Base-by-base conservation (phyloP, 2,113 vertebrate genomes). In the Baryphthengus martii region DNA sequence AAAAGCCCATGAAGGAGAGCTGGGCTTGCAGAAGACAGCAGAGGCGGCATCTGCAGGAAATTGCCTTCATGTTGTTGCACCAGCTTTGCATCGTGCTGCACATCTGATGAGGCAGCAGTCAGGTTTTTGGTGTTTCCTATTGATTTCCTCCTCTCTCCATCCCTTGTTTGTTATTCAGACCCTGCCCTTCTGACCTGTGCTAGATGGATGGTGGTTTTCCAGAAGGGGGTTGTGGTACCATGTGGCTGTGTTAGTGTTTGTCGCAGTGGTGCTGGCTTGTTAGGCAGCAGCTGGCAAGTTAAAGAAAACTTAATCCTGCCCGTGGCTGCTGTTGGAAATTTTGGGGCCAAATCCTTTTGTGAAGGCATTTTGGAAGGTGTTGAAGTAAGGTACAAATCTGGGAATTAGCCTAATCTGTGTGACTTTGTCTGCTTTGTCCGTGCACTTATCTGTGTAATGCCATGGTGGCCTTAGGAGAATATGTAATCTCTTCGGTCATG, bases 81-180 rank as follows among this genome's bases (percentile, higher is more conserved):
- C 63, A 74, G 65, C 53, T 94, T 75, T 87, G 92, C 76, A 31
- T 77, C 35, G 0, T 37, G 25, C 79, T 68, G 80, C 80, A 33
- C 80, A 75, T 90, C 84, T 91, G 84, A 96, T 78, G 89, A 95
- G 77, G 52, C 93, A 84, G 86, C 85, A 65, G 79, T 63, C 61
- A 13, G 85, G 87, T 17, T 93, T 94, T 90, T 79, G 83, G 83
- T 87, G 90, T 75, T 96, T 93, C 90, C 88, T 82, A 93, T 95
- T 78, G 85, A 96, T 95, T 96, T 93, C 90, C 95, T 93, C 77
- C 56, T 89, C 83, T 88, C 28, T 89, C 86, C 83, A 85, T 84
- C 88, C 88, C 83, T 65, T 96, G 95, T 96, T 96, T 97, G 95
- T 97, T 96, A 93, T 95, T 94, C 39, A 8, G 95, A 93, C 83